A percentile compares a stretch with the other conserved stretches of the same genome.
Conservation (phyloP, 2,797 vertebrate genomes). For the Bovichtus variegatus region DNA sequence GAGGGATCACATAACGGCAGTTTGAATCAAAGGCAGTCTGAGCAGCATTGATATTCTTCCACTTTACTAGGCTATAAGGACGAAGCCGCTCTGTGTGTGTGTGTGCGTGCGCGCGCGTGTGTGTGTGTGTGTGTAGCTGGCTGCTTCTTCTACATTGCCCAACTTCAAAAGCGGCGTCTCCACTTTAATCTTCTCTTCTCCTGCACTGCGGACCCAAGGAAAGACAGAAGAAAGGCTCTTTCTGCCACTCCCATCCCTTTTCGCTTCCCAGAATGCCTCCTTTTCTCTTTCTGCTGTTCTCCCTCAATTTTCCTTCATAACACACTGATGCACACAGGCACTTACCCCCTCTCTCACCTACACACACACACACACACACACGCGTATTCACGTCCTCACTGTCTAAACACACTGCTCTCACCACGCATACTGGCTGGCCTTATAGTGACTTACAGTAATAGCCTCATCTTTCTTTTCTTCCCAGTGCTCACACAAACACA, state of each 20-base stretch:
- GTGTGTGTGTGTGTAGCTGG: constrained; percentile 5
- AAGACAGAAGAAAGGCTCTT: constrained; percentile 68
- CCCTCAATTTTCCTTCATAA: constrained; percentile 10
- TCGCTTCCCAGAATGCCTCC: constrained; percentile 40
- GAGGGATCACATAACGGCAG: constrained; percentile 66
- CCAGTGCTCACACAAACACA: constrained; percentile 43
- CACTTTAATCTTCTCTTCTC: constrained; percentile 82
- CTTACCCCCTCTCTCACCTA: background rate
- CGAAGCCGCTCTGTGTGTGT: constrained; percentile 27
- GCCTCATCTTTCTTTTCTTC: constrained; percentile 44
- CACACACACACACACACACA: constrained; percentile 1
- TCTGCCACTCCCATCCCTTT: constrained; percentile 64
- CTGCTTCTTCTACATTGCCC: constrained; percentile 62
- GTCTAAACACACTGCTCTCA: constrained; percentile 30
- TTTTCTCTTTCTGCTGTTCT: constrained; percentile 33
- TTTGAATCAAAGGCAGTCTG: constrained; percentile 70
- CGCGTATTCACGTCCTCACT: constrained; percentile 23
- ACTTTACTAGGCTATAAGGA: constrained; percentile 61
- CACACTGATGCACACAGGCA: background rate
- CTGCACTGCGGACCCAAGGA: constrained; percentile 73
- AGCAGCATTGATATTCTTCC: constrained; percentile 68
- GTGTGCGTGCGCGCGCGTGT: constrained; percentile 26
- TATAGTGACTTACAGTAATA: constrained; percentile 64
- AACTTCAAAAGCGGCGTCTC: constrained; percentile 81
- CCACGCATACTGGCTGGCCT: constrained; percentile 45